Conservation (phyloP, 2,797 vertebrate species). For the Sebastes itinus region DNA sequence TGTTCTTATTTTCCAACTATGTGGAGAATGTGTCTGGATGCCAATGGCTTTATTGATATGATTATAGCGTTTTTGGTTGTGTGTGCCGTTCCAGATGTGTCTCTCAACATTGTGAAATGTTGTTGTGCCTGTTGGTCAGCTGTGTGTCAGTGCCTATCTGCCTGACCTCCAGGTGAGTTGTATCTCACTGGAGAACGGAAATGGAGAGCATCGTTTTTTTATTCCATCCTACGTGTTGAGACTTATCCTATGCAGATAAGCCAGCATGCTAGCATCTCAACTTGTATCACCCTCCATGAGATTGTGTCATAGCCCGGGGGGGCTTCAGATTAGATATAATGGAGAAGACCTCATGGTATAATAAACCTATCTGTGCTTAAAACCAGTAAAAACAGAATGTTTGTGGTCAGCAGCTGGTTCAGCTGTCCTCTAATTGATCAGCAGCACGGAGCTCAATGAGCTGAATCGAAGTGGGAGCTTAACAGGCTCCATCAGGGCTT, state of each 20-base stretch:
- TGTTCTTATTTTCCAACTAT: background rate
- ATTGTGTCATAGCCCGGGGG: background rate
- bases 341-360: background rate
- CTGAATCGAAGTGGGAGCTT: conserved; percentile 61
- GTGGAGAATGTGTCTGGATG: background rate
- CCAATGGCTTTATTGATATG: background rate
- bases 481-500: conserved; percentile 53
- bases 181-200: background rate
- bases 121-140: background rate
- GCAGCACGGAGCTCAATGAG: conserved; percentile 47
- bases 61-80: background rate
- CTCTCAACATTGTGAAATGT: background rate
- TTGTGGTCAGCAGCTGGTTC: conserved; percentile 67
- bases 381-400: conserved; percentile 23
- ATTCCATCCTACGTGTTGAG: background rate
- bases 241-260: background rate
- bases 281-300: background rate
- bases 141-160: background rate
- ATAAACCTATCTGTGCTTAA: conserved; percentile 2
- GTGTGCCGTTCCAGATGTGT: background rate
- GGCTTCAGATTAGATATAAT: conserved; percentile 31
- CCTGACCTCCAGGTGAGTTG: background rate
- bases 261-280: background rate
- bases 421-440: conserved; percentile 73
- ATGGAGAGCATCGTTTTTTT: background rate